Percentiles rank a stretch among this genome's conserved stretches.
These are phyloP conservation scores for Scomber colias DNA, from an alignment of 2,113 vertebrate genomes.

Conservation along the genomic window DNA sequence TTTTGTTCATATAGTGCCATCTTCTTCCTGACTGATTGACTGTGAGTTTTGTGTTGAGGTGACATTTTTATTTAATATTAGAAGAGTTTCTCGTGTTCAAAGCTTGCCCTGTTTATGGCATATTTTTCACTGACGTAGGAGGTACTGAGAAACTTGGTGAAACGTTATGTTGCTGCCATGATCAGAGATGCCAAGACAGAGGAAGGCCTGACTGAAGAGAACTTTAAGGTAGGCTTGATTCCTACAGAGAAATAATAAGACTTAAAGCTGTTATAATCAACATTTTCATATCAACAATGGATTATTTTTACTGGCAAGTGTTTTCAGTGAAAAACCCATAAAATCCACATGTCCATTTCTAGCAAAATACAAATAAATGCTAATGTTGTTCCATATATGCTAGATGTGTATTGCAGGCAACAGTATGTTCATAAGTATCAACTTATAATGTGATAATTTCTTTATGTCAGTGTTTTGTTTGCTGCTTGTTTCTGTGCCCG, in stretches of 20 bases:
- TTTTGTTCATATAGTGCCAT: not conserved
- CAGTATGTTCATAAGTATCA: too few species aligned
- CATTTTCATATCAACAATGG: not conserved
- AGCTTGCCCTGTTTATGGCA: not conserved
- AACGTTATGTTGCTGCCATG: slow-evolving; percentile 98
- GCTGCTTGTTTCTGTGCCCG: too few species aligned
- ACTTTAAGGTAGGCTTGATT: slow-evolving; percentile 91
- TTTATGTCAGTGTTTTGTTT: too few species aligned
- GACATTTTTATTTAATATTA: not conserved
- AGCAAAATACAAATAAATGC: too few species aligned
- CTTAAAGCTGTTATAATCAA: not conserved
- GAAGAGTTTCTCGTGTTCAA: not conserved
- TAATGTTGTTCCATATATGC: too few species aligned
- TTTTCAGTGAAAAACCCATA: too few species aligned
- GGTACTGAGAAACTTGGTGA: slow-evolving; percentile 97
- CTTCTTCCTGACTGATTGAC: not conserved
- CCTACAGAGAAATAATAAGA: not conserved
- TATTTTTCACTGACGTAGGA: slow-evolving; percentile 84
- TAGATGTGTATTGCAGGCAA: too few species aligned
- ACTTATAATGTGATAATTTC: too few species aligned
- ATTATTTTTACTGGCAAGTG: not conserved
- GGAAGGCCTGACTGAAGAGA: slow-evolving; percentile 98
- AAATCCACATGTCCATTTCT: too few species aligned
- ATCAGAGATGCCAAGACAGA: slow-evolving; percentile 99
- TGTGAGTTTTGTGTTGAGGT: slow-evolving; percentile 6